Evolutionary conservation across 2,888 invertebrate species (phyloP), one percentile per base, ranked within the genome.

Genomic region (Caenorhabditis zanzibari): DNA sequence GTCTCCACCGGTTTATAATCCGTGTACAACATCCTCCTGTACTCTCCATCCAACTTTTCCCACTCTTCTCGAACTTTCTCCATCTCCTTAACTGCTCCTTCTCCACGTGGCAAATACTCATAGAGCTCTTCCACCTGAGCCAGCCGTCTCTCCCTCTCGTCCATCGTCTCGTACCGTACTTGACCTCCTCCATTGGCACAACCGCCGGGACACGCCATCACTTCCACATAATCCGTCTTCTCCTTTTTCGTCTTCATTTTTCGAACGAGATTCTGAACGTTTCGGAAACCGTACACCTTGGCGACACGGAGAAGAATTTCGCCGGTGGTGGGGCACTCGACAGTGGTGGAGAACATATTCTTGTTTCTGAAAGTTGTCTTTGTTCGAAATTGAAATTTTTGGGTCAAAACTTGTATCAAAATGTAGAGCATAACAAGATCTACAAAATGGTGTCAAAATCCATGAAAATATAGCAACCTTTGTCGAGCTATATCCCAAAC

Each of bases 161-260:
- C 94, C 76, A 94, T 94, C 75, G 94, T 94, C 3, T 95, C 95
- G 19, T 96, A 95, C 44, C 96, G 95, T 38, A 96, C 94, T 94
- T 98, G 98, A 0, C 97, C 98, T 16, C 98, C 98, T 56, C 98
- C 98, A 94, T 98, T 99, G 28, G 97, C 94, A 93, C 98, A 99
- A 96, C 96, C 97, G 89, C 96, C 96, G 0, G 99, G 98, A 93
- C 99, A 99, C 0, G 99, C 99, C 98, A 99, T 99, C 12, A 99
- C 95, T 94, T 99, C 99, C 0, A 99, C 96, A 93, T 96, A 99
- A 93, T 98, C 95, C 93, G 97, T 98, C 49, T 80, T 82, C 1
- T 94, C 94, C 93, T 96, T 97, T 64, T 95, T 95, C 41, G 96
- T 94, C 93, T 99, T 99, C 24, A 99, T 93, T 93, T 98, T 97